Conservation (phyloP, 2,113 vertebrate species). For the Xenopus laevis region DNA sequence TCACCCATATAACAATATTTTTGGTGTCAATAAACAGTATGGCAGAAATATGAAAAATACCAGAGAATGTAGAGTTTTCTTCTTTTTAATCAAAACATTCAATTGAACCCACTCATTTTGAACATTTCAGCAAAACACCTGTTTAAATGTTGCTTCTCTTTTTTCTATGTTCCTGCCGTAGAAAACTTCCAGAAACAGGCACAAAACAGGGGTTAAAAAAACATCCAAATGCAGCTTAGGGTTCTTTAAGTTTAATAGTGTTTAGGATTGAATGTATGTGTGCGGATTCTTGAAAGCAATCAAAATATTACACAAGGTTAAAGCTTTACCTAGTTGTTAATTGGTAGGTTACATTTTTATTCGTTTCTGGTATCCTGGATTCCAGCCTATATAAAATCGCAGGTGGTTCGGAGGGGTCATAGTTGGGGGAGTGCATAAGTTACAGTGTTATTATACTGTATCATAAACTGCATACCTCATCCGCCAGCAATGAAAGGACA, state of each 20-base stretch:
- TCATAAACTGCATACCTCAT: conserved; percentile 71
- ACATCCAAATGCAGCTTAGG: not conserved
- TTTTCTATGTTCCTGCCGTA: conserved; percentile 2
- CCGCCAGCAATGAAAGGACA: conserved; percentile 66
- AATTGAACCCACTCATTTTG: not conserved
- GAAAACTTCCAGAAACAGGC: conserved; percentile 1
- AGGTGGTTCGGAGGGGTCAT: conserved; percentile 67
- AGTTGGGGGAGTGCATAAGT: conserved; percentile 57
- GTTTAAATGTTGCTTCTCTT: not conserved
- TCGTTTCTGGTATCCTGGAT: conserved; percentile 76
- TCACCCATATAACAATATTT: no score
- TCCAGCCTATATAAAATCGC: conserved; percentile 78
- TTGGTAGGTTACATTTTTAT: conserved; percentile 77
- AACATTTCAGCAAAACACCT: conserved; percentile 2
- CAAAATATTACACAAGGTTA: conserved; percentile 58
- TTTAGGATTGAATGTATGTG: conserved; percentile 45
- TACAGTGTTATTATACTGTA: conserved; percentile 66
- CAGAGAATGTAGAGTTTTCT: no score
- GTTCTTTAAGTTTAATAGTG: conserved; percentile 16
- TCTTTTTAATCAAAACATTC: conserved; percentile 11
- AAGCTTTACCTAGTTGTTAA: conserved; percentile 70
- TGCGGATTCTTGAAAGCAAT: conserved; percentile 62
- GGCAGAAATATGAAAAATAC: no score
- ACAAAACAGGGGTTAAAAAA: conserved; percentile 17
- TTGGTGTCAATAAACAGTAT: no score